A percentile compares a stretch with the other conserved stretches of the same genome.
Evolutionary conservation across 2,113 vertebrate genomes (phyloP).

Genomic region (Phylloscopus whistleri): DNA sequence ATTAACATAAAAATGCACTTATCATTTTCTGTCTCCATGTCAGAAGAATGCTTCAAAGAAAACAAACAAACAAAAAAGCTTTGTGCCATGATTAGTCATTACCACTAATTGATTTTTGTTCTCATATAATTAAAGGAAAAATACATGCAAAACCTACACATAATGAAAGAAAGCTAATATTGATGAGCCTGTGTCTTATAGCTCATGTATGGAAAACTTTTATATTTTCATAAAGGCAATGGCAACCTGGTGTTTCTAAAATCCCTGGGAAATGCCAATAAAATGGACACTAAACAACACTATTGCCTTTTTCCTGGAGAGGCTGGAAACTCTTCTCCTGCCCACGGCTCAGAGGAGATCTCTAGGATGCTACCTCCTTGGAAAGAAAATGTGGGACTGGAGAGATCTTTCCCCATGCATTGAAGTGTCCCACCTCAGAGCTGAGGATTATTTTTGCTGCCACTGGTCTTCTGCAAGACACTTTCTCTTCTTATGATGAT

Average conservation of each 20-base stretch:
- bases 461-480: neutral
- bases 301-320: neutral
- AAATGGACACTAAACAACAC: neutral
- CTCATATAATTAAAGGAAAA: conserved; percentile 24
- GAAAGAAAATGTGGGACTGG: neutral
- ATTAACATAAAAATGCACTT: conserved; percentile 25
- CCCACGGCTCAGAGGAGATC: neutral
- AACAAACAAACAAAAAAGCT: neutral
- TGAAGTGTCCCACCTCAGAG: neutral
- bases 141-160: conserved; percentile 12
- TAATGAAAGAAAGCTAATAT: neutral
- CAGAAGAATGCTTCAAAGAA: neutral
- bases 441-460: neutral
- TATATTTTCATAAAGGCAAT: neutral
- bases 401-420: neutral
- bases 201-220: neutral
- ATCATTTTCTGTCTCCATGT: neutral
- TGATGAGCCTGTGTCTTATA: neutral
- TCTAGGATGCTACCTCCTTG: neutral
- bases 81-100: conserved; percentile 18
- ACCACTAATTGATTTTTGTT: conserved; percentile 30
- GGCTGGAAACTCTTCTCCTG: neutral
- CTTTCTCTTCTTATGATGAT: neutral
- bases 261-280: neutral
- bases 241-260: neutral